A percentile compares a stretch with the other conserved stretches of the same genome.
phyloP scores from a whole-genome alignment of 2,888 invertebrate species.

The Belgica antarctica region DNA sequence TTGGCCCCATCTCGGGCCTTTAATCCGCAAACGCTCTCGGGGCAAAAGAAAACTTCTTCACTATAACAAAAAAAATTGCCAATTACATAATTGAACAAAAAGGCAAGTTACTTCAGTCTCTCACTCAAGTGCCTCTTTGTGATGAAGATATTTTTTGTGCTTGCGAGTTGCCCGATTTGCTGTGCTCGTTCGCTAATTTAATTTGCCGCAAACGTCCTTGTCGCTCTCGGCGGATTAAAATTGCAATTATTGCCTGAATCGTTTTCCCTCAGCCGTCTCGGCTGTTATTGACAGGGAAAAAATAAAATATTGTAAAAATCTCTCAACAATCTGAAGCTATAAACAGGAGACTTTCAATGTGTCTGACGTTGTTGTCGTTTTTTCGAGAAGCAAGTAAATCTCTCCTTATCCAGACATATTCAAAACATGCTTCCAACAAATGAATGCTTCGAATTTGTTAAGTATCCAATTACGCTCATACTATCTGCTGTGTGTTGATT shows the following conservation, averaged over 20 bases:
- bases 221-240: neutral
- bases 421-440: neutral
- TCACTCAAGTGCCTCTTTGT: neutral
- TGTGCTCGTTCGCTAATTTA: neutral
- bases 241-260: neutral
- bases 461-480: slow-evolving; percentile 7
- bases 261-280: neutral
- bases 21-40: neutral
- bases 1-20: neutral
- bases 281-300: neutral
- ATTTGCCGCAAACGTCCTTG: slow-evolving; percentile 3
- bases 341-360: slow-evolving; percentile 19
- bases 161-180: slow-evolving; percentile 7
- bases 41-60: neutral
- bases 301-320: too few relatives aligned
- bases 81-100: slow-evolving; percentile 15
- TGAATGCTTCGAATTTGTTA: neutral
- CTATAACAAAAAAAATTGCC: neutral
- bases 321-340: neutral
- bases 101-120: neutral
- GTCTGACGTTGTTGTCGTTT: slow-evolving; percentile 5
- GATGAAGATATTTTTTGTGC: slow-evolving; percentile 7
- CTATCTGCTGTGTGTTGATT: slow-evolving; percentile 5
- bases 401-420: neutral
- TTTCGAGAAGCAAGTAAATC: neutral